A percentile compares a stretch with the other conserved stretches of the same genome.
phyloP scores from a whole-genome alignment of 2,113 vertebrate species.

The Nicator chloris region DNA sequence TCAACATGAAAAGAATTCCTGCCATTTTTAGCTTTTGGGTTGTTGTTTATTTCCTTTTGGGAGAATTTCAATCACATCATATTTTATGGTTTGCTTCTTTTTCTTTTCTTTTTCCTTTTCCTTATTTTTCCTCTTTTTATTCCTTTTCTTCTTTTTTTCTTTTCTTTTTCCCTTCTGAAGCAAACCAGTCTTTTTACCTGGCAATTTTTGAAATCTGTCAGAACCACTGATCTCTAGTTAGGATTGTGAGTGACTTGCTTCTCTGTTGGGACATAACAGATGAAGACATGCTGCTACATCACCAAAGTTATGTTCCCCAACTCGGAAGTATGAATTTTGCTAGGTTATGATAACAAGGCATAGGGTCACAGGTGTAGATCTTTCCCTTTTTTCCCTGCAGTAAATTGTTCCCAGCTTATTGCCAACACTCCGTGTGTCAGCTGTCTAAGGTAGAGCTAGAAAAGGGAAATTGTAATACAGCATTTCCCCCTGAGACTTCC shows the following conservation, averaged over 20 bases:
- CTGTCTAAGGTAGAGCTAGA: not conserved
- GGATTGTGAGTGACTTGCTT: not conserved
- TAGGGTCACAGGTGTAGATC: not conserved
- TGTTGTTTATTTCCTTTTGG: not conserved
- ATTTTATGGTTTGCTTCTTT: not conserved
- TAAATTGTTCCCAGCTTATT: not conserved
- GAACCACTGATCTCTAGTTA: not conserved
- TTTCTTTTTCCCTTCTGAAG: not conserved
- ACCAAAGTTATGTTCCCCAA: not conserved
- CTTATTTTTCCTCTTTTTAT: too few species aligned
- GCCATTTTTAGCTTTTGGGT: not conserved
- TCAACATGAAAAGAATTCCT: not conserved
- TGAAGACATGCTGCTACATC: not conserved
- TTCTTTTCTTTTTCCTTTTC: not conserved
- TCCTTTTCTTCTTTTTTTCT: too few species aligned
- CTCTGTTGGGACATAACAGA: not conserved
- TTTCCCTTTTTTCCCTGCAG: not conserved
- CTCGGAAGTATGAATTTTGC: not conserved
- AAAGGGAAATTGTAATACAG: not conserved
- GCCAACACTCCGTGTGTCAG: not conserved
- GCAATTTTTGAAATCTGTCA: not conserved
- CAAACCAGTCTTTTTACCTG: not conserved
- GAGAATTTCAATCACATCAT: not conserved
- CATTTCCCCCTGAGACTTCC: not conserved
- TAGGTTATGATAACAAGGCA: not conserved